phyloP scores from a whole-genome alignment of 1,140 invertebrate genomes.

The Drosophila mauritiana region DNA sequence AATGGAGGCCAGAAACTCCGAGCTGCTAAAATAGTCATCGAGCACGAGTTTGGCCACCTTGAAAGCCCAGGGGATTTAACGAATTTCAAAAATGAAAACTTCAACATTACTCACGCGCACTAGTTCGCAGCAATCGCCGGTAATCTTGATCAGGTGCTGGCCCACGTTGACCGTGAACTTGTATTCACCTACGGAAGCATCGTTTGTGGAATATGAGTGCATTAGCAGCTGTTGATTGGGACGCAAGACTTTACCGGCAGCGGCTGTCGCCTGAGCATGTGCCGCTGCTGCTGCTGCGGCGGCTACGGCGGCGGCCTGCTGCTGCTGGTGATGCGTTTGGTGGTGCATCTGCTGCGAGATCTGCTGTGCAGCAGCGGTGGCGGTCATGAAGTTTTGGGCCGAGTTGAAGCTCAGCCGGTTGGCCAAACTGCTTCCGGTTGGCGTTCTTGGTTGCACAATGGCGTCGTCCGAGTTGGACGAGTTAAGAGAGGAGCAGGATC shows the following conservation, averaged over 20 bases:
- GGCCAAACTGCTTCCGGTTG: constrained; percentile 58
- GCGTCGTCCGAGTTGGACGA: constrained; percentile 91
- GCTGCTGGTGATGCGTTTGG: constrained; percentile 44
- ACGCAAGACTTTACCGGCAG: constrained; percentile 85
- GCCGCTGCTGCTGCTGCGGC: constrained; percentile 71
- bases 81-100: not conserved
- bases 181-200: constrained; percentile 93
- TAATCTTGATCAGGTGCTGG: constrained; percentile 92
- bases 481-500: constrained; percentile 89
- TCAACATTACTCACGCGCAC: constrained; percentile 88
- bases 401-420: constrained; percentile 85
- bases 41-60: constrained; percentile 93
- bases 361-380: constrained; percentile 81
- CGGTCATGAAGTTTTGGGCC: constrained; percentile 82
- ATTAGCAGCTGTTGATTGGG: constrained; percentile 87
- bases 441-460: constrained; percentile 74
- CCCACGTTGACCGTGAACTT: constrained; percentile 94
- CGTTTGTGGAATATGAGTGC: constrained; percentile 92
- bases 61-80: constrained; percentile 25
- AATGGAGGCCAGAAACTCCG: constrained; percentile 80
- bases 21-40: constrained; percentile 91
- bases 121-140: constrained; percentile 92
- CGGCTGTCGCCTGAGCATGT: constrained; percentile 71
- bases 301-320: constrained; percentile 61
- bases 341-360: constrained; percentile 61